Evolutionary conservation across 2,797 vertebrate genomes (phyloP).

Genomic region (Erethizon dorsatum): DNA sequence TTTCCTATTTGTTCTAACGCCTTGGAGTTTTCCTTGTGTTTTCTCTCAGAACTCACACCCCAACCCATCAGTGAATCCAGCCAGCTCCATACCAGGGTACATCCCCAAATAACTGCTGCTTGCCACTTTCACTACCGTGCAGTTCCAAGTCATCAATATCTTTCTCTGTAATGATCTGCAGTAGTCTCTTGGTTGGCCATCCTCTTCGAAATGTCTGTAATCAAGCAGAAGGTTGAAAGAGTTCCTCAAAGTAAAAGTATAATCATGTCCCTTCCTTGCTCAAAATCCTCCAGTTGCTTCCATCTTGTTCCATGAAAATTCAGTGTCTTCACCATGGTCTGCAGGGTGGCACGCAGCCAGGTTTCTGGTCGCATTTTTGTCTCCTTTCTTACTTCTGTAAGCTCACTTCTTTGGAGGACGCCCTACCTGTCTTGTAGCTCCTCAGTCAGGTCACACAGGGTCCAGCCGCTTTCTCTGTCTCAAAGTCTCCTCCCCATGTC

Average conservation of each 20-base stretch:
- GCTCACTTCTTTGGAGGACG: background rate
- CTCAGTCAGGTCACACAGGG: background rate
- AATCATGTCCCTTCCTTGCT: background rate
- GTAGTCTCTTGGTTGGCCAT: background rate
- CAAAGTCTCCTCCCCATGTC: background rate
- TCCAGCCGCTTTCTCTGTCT: background rate
- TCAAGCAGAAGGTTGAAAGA: background rate
- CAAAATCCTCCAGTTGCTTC: background rate
- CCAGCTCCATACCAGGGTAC: background rate
- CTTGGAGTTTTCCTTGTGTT: background rate
- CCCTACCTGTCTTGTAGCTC: no score
- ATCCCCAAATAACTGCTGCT: background rate
- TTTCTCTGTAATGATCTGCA: background rate
- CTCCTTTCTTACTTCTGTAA: background rate
- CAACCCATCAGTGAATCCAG: background rate
- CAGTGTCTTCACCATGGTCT: background rate
- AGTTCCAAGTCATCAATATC: background rate
- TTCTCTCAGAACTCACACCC: background rate
- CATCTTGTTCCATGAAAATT: background rate
- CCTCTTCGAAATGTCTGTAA: background rate
- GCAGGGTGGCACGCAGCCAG: background rate
- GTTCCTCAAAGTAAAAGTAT: background rate
- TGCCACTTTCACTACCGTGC: background rate
- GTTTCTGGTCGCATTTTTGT: background rate
- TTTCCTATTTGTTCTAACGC: background rate